phyloP scores from a whole-genome alignment of 2,888 invertebrate genomes.

The Rotaria sp. region DNA sequence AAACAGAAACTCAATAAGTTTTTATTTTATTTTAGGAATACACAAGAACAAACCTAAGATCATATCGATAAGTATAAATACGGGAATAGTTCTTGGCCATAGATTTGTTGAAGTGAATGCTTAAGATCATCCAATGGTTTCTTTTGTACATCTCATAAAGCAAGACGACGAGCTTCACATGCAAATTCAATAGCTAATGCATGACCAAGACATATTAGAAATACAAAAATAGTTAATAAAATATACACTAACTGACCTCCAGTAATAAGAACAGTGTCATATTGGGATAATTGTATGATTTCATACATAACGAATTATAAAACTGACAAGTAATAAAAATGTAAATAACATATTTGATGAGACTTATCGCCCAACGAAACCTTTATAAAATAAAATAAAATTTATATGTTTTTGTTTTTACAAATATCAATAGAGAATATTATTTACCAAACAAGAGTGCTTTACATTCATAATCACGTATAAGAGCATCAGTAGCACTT shows the following conservation, averaged over 20 bases:
- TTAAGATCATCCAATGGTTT: constrained; percentile 15
- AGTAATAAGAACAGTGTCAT: neutral
- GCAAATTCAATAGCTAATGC: neutral
- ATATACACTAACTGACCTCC: neutral
- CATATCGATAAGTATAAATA: neutral
- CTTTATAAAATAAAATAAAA: neutral
- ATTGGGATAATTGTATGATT: neutral
- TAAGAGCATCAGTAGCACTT: too few species aligned
- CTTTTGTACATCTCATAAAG: neutral
- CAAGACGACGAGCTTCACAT: neutral
- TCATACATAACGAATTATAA: neutral
- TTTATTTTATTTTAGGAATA: too few species aligned
- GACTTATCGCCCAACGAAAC: neutral
- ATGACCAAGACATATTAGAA: neutral
- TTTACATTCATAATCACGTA: too few species aligned
- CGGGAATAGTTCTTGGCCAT: neutral
- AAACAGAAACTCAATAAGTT: neutral
- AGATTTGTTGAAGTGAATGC: neutral
- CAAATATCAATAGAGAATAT: too few species aligned
- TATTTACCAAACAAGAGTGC: too few species aligned
- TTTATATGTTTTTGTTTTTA: too few species aligned
- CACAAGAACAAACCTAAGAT: neutral
- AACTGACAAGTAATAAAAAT: neutral
- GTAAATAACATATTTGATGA: neutral
- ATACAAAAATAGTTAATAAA: too few species aligned